These are phyloP conservation scores for Elysia crispata DNA, from an alignment of 2,888 invertebrate species.

Conservation along the genomic window DNA sequence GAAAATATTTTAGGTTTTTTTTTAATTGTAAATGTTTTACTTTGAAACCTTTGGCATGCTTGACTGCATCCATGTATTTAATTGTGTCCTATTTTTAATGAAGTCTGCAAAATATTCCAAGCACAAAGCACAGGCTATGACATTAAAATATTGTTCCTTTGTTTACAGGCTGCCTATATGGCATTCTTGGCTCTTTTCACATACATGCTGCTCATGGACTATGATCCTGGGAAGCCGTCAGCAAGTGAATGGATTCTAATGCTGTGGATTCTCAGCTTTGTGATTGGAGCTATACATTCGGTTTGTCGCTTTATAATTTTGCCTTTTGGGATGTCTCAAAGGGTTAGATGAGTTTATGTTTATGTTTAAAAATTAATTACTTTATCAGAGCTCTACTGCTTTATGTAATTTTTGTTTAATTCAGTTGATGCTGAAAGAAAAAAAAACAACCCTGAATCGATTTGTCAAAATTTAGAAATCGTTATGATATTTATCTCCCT, in stretches of 20 bases:
- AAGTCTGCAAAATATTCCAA: constrained; percentile 71
- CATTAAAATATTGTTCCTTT: constrained; percentile 29
- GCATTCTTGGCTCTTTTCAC: constrained; percentile 74
- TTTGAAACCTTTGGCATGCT: no score
- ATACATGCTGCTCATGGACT: constrained; percentile 77
- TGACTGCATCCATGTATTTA: no score
- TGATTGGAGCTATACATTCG: constrained; percentile 72
- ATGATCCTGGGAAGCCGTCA: constrained; percentile 58
- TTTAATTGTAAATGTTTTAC: no score
- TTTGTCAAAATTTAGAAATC: no score
- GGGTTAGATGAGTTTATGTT: neutral
- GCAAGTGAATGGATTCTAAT: constrained; percentile 72
- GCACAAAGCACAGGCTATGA: constrained; percentile 63
- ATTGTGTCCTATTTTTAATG: no score
- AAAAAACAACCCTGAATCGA: no score
- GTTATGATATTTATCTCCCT: no score
- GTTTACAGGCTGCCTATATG: constrained; percentile 72
- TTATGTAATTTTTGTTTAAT: no score
- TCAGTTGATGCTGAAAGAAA: no score
- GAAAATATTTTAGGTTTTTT: no score
- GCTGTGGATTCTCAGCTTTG: constrained; percentile 74
- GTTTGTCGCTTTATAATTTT: constrained; percentile 48
- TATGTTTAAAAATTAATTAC: no score
- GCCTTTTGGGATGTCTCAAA: neutral
- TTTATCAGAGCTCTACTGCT: no score